These are phyloP conservation scores for Apodemia hepburni DNA, from an alignment of 2,888 invertebrate genomes.

Conservation along the genomic window DNA sequence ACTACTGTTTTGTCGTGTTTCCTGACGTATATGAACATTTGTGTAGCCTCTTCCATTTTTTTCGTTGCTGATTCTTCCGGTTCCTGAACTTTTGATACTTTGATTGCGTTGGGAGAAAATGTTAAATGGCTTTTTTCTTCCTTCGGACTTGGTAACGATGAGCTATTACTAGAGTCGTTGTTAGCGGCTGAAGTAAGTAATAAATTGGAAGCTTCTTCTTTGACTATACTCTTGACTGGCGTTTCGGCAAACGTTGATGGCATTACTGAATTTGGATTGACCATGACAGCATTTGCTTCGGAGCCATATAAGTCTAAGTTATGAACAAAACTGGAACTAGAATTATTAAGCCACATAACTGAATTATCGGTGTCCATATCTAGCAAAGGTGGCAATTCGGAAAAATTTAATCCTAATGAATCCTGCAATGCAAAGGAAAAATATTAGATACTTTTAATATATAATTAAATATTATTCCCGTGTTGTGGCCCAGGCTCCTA, in stretches of 20 bases:
- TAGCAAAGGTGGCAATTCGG: slow-evolving; percentile 81
- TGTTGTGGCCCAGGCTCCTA: too few species aligned
- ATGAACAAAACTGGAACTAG: slow-evolving; percentile 82
- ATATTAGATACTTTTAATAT: slow-evolving; percentile 5
- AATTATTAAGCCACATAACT: slow-evolving; percentile 81
- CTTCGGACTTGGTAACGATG: slow-evolving; percentile 81
- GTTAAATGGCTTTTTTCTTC: slow-evolving; percentile 85
- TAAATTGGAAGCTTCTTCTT: slow-evolving; percentile 71
- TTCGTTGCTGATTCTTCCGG: slow-evolving; percentile 48
- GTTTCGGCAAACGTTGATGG: slow-evolving; percentile 84
- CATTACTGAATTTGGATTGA: slow-evolving; percentile 95
- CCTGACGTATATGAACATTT: slow-evolving; percentile 71
- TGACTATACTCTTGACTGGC: slow-evolving; percentile 65
- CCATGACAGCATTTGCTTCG: slow-evolving; percentile 89
- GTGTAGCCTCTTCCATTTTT: slow-evolving; percentile 69
- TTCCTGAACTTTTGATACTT: slow-evolving; percentile 77
- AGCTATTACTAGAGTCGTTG: slow-evolving; percentile 50
- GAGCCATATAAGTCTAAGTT: slow-evolving; percentile 84
- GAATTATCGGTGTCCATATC: slow-evolving; percentile 84
- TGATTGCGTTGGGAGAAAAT: slow-evolving; percentile 85
- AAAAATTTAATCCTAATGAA: slow-evolving; percentile 81
- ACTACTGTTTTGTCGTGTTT: slow-evolving; percentile 79
- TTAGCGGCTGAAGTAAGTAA: slow-evolving; percentile 65
- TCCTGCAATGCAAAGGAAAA: slow-evolving; percentile 57
- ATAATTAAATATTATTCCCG: too few species aligned